Percentiles rank a stretch among this genome's conserved stretches.
Evolutionary conservation across 2,888 invertebrate species (phyloP).

Genomic region (Drosophila pseudotakahashii): DNA sequence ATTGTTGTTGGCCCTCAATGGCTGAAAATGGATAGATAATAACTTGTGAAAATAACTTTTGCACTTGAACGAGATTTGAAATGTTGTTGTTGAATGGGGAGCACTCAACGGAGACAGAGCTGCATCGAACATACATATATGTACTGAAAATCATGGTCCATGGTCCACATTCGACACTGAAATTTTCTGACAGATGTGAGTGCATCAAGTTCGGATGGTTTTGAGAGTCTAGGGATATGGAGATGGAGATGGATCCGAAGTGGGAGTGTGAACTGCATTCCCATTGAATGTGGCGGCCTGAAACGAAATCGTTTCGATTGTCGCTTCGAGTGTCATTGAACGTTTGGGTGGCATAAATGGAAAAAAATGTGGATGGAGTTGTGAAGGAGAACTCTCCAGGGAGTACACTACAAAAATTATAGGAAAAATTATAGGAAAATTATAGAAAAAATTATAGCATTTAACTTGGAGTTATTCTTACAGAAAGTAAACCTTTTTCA

Average conservation of each 20-base stretch:
- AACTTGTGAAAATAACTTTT: conserved; percentile 78
- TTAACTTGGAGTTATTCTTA: neutral
- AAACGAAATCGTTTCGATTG: conserved; percentile 70
- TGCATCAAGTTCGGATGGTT: conserved; percentile 62
- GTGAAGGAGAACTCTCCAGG: neutral
- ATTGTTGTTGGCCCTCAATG: conserved; percentile 69
- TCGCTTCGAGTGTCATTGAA: conserved; percentile 63
- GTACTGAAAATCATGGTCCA: conserved; percentile 65
- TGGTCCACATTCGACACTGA: conserved; percentile 63
- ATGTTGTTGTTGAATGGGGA: conserved; percentile 36
- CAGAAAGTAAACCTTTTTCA: too few species aligned
- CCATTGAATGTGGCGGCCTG: conserved; percentile 44
- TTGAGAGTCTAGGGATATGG: neutral
- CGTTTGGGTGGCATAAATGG: conserved; percentile 40
- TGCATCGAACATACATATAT: conserved; percentile 17
- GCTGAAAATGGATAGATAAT: conserved; percentile 74
- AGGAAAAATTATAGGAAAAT: neutral
- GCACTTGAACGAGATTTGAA: conserved; percentile 63
- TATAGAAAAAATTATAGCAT: too few species aligned
- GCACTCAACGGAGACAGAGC: conserved; percentile 20
- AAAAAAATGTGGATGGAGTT: conserved; percentile 11
- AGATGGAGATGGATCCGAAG: neutral
- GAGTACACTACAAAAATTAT: neutral
- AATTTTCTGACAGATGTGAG: conserved; percentile 72
- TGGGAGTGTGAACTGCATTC: conserved; percentile 45